Conservation (phyloP, 1,140 invertebrate genomes). For the Megalopta genalis region DNA sequence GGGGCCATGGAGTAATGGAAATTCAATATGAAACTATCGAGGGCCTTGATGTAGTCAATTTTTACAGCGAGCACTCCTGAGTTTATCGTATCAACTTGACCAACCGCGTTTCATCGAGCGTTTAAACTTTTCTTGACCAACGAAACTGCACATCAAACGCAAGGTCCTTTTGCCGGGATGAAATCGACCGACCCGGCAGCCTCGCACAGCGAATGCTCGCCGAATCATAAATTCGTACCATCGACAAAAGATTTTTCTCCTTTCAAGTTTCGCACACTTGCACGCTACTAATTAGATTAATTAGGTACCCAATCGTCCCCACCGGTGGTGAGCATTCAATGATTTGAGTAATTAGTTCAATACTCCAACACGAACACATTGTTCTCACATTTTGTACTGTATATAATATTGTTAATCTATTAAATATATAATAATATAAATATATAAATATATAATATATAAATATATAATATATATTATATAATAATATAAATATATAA, state of each 20-base stretch:
- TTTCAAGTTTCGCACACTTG: not conserved
- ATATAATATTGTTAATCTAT: too few species aligned
- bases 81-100: not conserved
- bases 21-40: not conserved
- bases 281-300: not conserved
- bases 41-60: not conserved
- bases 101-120: not conserved
- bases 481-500: too few species aligned
- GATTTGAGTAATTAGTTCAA: not conserved
- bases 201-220: conserved; percentile 17
- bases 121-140: conserved; percentile 14
- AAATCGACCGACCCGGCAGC: conserved; percentile 1
- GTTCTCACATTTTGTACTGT: not conserved
- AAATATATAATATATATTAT: too few species aligned
- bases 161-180: conserved; percentile 14
- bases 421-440: too few species aligned
- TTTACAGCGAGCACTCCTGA: not conserved
- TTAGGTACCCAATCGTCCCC: not conserved
- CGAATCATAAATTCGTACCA: conserved; percentile 1
- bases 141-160: conserved; percentile 37
- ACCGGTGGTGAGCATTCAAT: not conserved
- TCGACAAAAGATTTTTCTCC: not conserved
- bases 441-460: too few species aligned
- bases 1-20: not conserved
- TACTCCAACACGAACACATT: too few species aligned